A percentile compares a stretch with the other conserved stretches of the same genome.
Conservation (phyloP, 2,888 invertebrate genomes). For the Eurytoma adleriae region DNA sequence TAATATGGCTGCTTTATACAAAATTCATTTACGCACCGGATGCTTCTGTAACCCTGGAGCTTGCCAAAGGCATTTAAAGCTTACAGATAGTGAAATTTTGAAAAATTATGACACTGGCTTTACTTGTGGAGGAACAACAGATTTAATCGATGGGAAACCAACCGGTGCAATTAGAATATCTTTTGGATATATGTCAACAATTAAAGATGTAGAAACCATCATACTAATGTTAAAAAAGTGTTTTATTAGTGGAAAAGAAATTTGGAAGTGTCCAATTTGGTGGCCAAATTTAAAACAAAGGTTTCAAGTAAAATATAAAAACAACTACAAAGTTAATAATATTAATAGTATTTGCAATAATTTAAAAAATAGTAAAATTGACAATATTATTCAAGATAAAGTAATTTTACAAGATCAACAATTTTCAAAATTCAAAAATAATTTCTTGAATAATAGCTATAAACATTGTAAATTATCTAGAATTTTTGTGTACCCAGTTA, state of each 20-base stretch:
- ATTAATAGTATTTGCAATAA: constrained; percentile 12
- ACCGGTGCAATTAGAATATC: constrained; percentile 95
- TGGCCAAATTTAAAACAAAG: constrained; percentile 62
- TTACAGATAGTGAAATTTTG: constrained; percentile 84
- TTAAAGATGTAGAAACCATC: constrained; percentile 84
- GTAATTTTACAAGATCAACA: not conserved
- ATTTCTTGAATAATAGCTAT: constrained; percentile 17
- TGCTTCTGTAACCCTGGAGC: constrained; percentile 98
- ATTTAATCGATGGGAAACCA: constrained; percentile 90
- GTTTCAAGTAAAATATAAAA: constrained; percentile 39
- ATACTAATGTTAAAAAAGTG: constrained; percentile 86
- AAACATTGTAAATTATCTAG: constrained; percentile 22
- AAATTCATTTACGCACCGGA: constrained; percentile 92
- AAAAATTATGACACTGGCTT: constrained; percentile 91
- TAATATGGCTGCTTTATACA: constrained; percentile 91
- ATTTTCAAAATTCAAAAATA: constrained; percentile 36
- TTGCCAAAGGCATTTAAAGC: constrained; percentile 87
- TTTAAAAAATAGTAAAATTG: constrained; percentile 9
- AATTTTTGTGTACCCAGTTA: constrained; percentile 90
- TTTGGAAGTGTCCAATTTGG: constrained; percentile 71
- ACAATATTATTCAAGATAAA: constrained; percentile 1
- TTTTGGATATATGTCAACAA: constrained; percentile 93
- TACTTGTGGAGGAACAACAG: constrained; percentile 92
- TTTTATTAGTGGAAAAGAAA: constrained; percentile 80
- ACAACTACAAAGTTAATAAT: not conserved